Conservation (phyloP, 2,888 invertebrate species). For the Xanthia togata region DNA sequence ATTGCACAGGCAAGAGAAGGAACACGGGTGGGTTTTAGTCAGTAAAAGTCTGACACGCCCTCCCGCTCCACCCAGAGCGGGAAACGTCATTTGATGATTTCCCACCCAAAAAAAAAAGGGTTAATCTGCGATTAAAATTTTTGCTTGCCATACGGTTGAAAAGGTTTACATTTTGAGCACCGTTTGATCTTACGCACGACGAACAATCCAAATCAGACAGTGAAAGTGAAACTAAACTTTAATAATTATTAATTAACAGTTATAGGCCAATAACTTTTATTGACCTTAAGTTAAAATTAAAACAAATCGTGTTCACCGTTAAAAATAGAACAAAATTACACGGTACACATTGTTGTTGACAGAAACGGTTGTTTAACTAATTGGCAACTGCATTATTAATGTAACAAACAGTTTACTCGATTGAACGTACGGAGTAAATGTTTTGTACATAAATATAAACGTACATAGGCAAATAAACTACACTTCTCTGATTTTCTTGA, state of each 20-base stretch:
- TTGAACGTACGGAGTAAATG: slow-evolving; percentile 17
- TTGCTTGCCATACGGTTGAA: not conserved
- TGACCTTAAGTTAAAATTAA: not conserved
- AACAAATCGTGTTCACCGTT: slow-evolving; percentile 1
- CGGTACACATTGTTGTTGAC: slow-evolving; percentile 25
- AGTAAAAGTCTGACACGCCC: too few relatives aligned
- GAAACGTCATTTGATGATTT: too few relatives aligned
- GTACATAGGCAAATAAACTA: not conserved
- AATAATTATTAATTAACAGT: not conserved
- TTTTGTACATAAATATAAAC: slow-evolving; percentile 22
- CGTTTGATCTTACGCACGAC: not conserved
- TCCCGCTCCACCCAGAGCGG: too few relatives aligned
- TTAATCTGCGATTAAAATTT: not conserved
- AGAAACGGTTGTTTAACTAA: slow-evolving; percentile 13
- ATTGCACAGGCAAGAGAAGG: too few relatives aligned
- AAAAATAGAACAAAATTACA: slow-evolving; percentile 23
- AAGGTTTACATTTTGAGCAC: not conserved
- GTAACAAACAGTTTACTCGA: slow-evolving; percentile 39
- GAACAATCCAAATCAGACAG: not conserved
- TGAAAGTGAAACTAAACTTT: not conserved
- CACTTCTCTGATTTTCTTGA: not conserved
- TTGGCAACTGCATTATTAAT: slow-evolving; percentile 37
- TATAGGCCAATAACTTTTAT: not conserved
- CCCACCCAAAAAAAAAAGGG: too few relatives aligned
- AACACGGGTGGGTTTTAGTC: too few relatives aligned